Base-by-base conservation (phyloP, 2,888 invertebrate species). In the Herminia tarsipennalis region DNA sequence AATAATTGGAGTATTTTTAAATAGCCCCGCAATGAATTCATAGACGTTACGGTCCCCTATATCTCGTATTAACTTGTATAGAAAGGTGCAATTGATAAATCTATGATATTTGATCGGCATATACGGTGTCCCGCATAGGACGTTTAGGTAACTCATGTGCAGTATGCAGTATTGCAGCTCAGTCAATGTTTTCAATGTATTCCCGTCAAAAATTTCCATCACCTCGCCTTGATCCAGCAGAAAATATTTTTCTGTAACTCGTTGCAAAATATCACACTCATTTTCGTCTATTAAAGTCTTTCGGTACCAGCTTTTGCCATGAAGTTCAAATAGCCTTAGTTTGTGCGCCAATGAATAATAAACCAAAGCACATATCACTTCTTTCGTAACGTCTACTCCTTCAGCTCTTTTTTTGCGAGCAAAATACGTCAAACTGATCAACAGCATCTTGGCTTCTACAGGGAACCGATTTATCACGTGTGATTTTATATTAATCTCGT, bases 111-210 rank as follows among this genome's bases (percentile, higher is more conserved):
- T 28, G 0, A 68, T 69, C 0, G 57, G 38, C 28, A 32, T 13
- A 37, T 56, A 76, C 0, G 70, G 54, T 1, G 30, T 42, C 0
- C 78, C 81, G 42, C 81, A 81, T 2, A 81, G 27, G n/a, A 9
- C 50, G 24, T 81, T 81, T 35, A 81, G 57, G 40, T 67, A 37
- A 54, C 81, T 78, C 28, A 81, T 35, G 1, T 74, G 66, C 2
- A 54, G 12, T 0, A 81, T 39, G 35, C 78, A 78, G 25, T 62
- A 64, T 13, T 79, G 70, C 2, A 78, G 70, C 32, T 80, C 71
- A 0, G 59, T 40, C 2, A 77, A 55, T 0, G 60, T 60, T 27
- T 67, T 65, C 12, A 66, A 8, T 1, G 51, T n/a, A n/a, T 58
- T 44, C 2, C 14, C 36, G 20, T 66, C 42, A 6, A 65, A 72